Percentiles rank a stretch among this genome's conserved stretches.
These are phyloP conservation scores for Furcula furcula DNA, from an alignment of 2,888 invertebrate genomes.

Conservation along the genomic window DNA sequence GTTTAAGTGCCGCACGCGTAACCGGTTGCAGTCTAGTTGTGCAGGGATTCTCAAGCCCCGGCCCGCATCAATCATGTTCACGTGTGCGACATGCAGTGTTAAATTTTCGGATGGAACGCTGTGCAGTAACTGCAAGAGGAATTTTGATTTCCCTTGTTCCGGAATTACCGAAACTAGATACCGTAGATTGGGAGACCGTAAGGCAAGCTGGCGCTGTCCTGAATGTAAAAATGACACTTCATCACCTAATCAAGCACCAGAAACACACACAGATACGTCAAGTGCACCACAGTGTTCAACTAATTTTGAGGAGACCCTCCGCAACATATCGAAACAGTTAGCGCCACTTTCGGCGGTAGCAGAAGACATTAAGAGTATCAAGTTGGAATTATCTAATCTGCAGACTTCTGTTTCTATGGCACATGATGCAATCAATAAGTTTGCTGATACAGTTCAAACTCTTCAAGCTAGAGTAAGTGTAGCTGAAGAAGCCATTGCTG, in stretches of 20 bases:
- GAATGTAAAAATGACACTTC: not conserved
- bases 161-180: conserved; percentile 4
- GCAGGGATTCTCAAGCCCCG: conserved; percentile 1
- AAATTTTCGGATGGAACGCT: not conserved
- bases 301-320: too few relatives aligned
- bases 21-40: too few relatives aligned
- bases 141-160: conserved; percentile 6
- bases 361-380: not conserved
- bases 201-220: conserved; percentile 2
- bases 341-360: not conserved
- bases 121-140: conserved; percentile 2
- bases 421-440: too few relatives aligned
- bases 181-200: conserved; percentile 3
- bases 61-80: not conserved
- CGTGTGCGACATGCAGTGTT: not conserved
- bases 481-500: not conserved
- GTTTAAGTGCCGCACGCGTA: too few relatives aligned
- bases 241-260: not conserved
- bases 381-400: not conserved
- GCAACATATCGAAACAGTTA: too few relatives aligned
- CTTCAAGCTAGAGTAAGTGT: not conserved
- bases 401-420: too few relatives aligned
- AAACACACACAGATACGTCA: too few relatives aligned
- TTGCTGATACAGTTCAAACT: too few relatives aligned
- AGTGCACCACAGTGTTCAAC: too few relatives aligned